Conservation (phyloP, 1,140 invertebrate genomes). For the Sitodiplosis mosellana region DNA sequence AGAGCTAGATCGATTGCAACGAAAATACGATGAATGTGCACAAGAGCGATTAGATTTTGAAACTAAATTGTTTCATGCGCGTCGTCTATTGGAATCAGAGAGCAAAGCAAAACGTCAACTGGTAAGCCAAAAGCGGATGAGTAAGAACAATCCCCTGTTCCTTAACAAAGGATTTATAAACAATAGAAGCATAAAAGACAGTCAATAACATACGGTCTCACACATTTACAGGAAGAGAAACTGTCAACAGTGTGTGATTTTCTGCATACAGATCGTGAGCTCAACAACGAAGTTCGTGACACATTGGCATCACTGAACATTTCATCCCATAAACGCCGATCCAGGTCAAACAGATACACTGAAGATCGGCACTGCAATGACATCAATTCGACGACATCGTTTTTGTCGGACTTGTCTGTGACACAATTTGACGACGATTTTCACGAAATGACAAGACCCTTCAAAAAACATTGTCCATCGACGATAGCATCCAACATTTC, state of each 20-base stretch:
- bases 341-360: slow-evolving; percentile 11
- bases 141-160: slow-evolving; percentile 21
- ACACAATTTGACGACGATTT: slow-evolving; percentile 78
- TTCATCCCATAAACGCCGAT: slow-evolving; percentile 14
- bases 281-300: slow-evolving; percentile 58
- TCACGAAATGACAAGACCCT: slow-evolving; percentile 38
- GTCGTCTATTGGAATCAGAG: slow-evolving; percentile 58
- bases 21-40: slow-evolving; percentile 41
- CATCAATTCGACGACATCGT: slow-evolving; percentile 34
- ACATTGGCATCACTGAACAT: slow-evolving; percentile 58
- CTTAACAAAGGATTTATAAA: too few species aligned
- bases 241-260: slow-evolving; percentile 52
- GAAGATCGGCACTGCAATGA: slow-evolving; percentile 27
- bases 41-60: slow-evolving; percentile 47
- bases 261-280: slow-evolving; percentile 43
- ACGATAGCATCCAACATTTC: slow-evolving; percentile 15
- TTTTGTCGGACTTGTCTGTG: slow-evolving; percentile 61
- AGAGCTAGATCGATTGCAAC: slow-evolving; percentile 30
- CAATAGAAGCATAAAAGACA: background rate
- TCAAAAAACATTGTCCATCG: slow-evolving; percentile 41
- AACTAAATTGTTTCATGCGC: slow-evolving; percentile 54
- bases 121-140: slow-evolving; percentile 40
- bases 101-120: slow-evolving; percentile 40
- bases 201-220: background rate
- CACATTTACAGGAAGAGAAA: slow-evolving; percentile 41